These are phyloP conservation scores for Malurus splendens DNA, from an alignment of 2,797 vertebrate genomes.

Conservation along the genomic window DNA sequence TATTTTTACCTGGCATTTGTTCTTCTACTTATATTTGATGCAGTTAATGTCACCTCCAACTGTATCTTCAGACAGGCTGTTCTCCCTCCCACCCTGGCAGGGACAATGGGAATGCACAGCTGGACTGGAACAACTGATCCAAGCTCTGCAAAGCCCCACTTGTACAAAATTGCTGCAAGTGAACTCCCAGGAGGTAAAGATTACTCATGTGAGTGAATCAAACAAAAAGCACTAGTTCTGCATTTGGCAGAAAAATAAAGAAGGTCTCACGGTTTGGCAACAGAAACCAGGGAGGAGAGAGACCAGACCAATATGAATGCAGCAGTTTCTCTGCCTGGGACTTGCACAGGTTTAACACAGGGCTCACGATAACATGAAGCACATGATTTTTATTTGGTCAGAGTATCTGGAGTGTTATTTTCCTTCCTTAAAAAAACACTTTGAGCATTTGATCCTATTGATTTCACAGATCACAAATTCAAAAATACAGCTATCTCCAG, in stretches of 20 bases:
- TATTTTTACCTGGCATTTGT: not conserved
- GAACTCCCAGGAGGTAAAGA: not conserved
- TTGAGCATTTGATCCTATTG: not conserved
- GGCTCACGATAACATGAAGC: not conserved
- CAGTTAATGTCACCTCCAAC: not conserved
- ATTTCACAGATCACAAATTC: not conserved
- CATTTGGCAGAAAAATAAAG: rapidly evolving
- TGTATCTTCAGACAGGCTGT: not conserved
- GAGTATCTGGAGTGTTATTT: not conserved
- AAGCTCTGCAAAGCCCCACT: not conserved
- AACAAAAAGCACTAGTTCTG: not conserved
- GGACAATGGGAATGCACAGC: not conserved
- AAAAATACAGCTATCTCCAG: rapidly evolving
- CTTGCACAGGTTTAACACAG: rapidly evolving
- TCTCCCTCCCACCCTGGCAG: not conserved
- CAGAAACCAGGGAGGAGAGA: not conserved
- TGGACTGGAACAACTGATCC: not conserved
- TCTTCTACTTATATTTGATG: not conserved
- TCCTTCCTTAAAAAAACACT: not conserved
- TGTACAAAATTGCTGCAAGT: not conserved
- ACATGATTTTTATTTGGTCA: not conserved
- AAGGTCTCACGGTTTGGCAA: not conserved
- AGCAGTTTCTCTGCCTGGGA: not conserved
- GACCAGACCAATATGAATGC: rapidly evolving
- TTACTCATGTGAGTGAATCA: not conserved